Evolutionary conservation across 2,888 invertebrate species (phyloP), one percentile per base, ranked within the genome.

Genomic region (Conistra vaccinii): DNA sequence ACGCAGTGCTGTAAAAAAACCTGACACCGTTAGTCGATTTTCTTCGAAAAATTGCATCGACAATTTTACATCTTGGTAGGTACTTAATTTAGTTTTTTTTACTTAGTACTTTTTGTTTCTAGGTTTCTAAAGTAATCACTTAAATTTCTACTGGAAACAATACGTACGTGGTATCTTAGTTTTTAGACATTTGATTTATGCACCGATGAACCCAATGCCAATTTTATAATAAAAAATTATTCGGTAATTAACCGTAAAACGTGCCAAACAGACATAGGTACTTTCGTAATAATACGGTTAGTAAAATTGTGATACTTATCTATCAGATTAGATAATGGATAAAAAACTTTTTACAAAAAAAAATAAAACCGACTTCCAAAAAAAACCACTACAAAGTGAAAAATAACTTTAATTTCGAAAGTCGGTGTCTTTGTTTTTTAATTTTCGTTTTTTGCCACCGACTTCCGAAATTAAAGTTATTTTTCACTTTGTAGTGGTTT

Each of bases 321-420:
- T 74, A 6, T 20, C 29, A 39, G 35, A 74, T 74, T 55, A 55
- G 55, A 76, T 63, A 45, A 76, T 48, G 73, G 26, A n/a, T 6
- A 10, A 55, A n/a, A n/a, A n/a, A n/a, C n/a, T n/a, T n/a, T n/a
- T n/a, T n/a, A n/a, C n/a, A n/a, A n/a, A n/a, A n/a, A n/a, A n/a
- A n/a, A n/a, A n/a, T n/a, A n/a, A n/a, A n/a, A n/a, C n/a, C n/a
- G n/a, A n/a, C n/a, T n/a, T n/a, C n/a, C n/a, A n/a, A n/a, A n/a
- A n/a, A n/a, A n/a, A n/a, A n/a, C n/a, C n/a, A n/a, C n/a, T n/a
- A n/a, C n/a, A n/a, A n/a, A n/a, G n/a, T n/a, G n/a, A n/a, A n/a
- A n/a, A n/a, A n/a, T n/a, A n/a, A n/a, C n/a, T n/a, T n/a, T n/a
- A n/a, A n/a, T n/a, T n/a, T n/a, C n/a, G n/a, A n/a, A n/a, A n/a